phyloP scores from a whole-genome alignment of 1,140 invertebrate species.

The Listronotus oregonensis region DNA sequence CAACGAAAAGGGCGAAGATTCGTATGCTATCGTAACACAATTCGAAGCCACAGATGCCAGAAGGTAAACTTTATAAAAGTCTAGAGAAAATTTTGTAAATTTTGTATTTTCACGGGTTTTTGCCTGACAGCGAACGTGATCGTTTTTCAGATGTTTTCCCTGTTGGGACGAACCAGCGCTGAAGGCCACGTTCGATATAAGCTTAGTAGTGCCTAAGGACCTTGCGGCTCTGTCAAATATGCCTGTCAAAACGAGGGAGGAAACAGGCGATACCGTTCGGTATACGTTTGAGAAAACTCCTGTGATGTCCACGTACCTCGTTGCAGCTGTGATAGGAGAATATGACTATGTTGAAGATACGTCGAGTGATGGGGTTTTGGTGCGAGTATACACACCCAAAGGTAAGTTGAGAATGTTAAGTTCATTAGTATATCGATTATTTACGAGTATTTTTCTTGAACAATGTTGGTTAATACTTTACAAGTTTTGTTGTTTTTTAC shows the following conservation, averaged over 20 bases:
- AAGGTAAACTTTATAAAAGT: too few species aligned
- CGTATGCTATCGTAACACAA: constrained; percentile 89
- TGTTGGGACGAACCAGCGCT: constrained; percentile 97
- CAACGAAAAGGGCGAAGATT: constrained; percentile 72
- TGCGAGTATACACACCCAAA: constrained; percentile 90
- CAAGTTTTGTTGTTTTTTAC: too few species aligned
- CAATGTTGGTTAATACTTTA: too few species aligned
- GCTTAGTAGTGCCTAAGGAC: constrained; percentile 76
- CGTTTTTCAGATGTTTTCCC: constrained; percentile 76
- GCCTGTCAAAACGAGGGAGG: constrained; percentile 70
- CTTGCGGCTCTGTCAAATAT: constrained; percentile 92
- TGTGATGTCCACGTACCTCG: constrained; percentile 95
- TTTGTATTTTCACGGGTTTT: too few species aligned
- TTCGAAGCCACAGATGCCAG: constrained; percentile 93
- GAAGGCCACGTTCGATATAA: constrained; percentile 94
- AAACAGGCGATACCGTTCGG: constrained; percentile 51
- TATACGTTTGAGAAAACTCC: constrained; percentile 86
- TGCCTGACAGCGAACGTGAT: too few species aligned
- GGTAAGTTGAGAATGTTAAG: too few species aligned
- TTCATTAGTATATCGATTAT: too few species aligned
- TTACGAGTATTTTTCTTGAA: too few species aligned
- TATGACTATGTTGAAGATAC: constrained; percentile 90
- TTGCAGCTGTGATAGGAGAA: constrained; percentile 92
- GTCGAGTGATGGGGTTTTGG: constrained; percentile 78
- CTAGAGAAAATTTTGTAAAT: too few species aligned